Conservation (phyloP, 2,888 invertebrate species). For the Hecatera dysodea region DNA sequence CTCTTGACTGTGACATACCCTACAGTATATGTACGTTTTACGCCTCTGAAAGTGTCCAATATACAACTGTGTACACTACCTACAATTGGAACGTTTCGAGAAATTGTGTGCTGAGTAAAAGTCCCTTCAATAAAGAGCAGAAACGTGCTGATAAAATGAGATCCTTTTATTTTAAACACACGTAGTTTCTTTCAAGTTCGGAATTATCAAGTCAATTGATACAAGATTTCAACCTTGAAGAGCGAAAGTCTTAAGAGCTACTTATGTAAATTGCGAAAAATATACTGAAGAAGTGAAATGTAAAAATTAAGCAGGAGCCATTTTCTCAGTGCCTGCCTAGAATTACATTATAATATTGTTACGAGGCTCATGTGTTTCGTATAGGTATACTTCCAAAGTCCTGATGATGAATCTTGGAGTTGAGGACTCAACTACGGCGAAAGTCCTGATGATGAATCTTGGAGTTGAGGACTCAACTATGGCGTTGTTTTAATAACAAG, state of each 20-base stretch:
- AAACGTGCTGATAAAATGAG: constrained; percentile 18
- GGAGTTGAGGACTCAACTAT: neutral
- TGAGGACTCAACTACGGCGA: too few relatives aligned
- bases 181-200: constrained; percentile 21
- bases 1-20: too few relatives aligned
- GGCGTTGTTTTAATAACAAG: too few relatives aligned
- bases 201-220: constrained; percentile 46
- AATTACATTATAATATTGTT: constrained; percentile 45
- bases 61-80: too few relatives aligned
- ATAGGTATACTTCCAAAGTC: neutral
- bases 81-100: neutral
- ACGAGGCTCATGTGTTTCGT: neutral
- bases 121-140: neutral
- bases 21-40: neutral
- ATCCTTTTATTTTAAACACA: constrained; percentile 22
- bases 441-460: neutral
- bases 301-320: constrained; percentile 30
- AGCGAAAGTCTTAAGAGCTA: constrained; percentile 36
- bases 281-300: constrained; percentile 38
- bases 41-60: neutral
- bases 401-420: neutral
- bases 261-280: constrained; percentile 56
- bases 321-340: constrained; percentile 35
- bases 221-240: constrained; percentile 43
- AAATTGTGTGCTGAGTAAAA: constrained; percentile 5